Conservation (phyloP, 2,888 invertebrate genomes). For the Polyommatus iphigenia region DNA sequence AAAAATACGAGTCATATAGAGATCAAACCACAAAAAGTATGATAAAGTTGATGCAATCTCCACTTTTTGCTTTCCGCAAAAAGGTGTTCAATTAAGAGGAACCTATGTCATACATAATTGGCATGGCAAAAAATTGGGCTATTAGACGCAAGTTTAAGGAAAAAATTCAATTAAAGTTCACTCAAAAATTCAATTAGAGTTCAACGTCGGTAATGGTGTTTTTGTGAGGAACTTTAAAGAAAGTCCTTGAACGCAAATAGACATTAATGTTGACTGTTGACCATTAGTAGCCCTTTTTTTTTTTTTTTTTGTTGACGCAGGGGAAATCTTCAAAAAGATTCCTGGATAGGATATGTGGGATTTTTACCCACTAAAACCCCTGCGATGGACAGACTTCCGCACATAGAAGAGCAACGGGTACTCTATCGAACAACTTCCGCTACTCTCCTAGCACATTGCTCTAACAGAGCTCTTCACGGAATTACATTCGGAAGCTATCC, state of each 20-base stretch:
- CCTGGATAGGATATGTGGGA: too few species aligned
- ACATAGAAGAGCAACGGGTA: too few species aligned
- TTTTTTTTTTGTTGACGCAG: too few species aligned
- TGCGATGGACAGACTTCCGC: too few species aligned
- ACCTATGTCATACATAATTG: constrained; percentile 24
- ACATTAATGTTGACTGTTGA: not conserved
- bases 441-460: too few species aligned
- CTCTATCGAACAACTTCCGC: too few species aligned
- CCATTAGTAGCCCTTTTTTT: too few species aligned
- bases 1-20: constrained; percentile 9
- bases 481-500: too few species aligned
- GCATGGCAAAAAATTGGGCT: constrained; percentile 13
- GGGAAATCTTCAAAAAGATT: too few species aligned
- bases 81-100: constrained; percentile 19
- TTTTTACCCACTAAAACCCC: too few species aligned
- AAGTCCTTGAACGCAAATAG: constrained; percentile 18
- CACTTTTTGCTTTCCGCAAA: constrained; percentile 6
- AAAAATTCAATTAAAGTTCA: constrained; percentile 29
- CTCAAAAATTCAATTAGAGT: constrained; percentile 14
- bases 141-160: constrained; percentile 11
- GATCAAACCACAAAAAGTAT: not conserved
- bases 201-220: constrained; percentile 14
- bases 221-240: not conserved
- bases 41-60: constrained; percentile 21
- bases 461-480: too few species aligned